Base-by-base conservation (phyloP, 2,888 invertebrate species). In the Drosophila formosana region DNA sequence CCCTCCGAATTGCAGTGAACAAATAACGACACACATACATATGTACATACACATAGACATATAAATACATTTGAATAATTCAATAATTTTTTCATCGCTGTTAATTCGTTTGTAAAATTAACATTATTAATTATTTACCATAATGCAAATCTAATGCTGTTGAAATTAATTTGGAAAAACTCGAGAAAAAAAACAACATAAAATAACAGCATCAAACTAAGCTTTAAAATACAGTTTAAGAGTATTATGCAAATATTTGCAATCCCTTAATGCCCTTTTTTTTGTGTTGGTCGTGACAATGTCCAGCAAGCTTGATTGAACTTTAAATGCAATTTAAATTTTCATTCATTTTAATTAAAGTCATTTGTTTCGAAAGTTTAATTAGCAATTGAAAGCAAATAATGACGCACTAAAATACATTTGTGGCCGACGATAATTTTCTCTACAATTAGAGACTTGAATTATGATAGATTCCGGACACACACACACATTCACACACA, bases 1-100 rank as follows among this genome's bases (percentile, higher is more conserved):
- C 39, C 26, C 13, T 23, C 47, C 46, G 13, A 39, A 43, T 18
- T 41, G 23, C 18, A 46, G 18, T 56, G n/a, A 70, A 56, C 51
- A 61, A 53, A 51, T 37, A 37, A 23, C 9, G 3, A 43, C 18
- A 52, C 52, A 41, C 9, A 39, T n/a, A 39, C 4, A 51, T n/a
- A 26, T 5, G 43, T 43, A 53, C 55, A 41, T 6, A 28, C 8
- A 4, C 41, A 53, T 7, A 45, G 11, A 43, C 30, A 55, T 23
- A 45, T 13, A 43, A 11, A 63, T 39, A 53, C 32, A 64, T 37
- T 43, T 11, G 32, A 5, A 30, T n/a, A 46, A 11, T 34, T 37
- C 18, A 18, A 18, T 11, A n/a, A n/a, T 39, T 3, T 49, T 28
- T 18, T 57, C 18, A 49, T 49, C 18, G 49, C 11, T 32, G 32